A percentile compares a stretch with the other conserved stretches of the same genome.
Conservation (phyloP, 2,113 vertebrate genomes). For the Plecturocebus donacophilus region DNA sequence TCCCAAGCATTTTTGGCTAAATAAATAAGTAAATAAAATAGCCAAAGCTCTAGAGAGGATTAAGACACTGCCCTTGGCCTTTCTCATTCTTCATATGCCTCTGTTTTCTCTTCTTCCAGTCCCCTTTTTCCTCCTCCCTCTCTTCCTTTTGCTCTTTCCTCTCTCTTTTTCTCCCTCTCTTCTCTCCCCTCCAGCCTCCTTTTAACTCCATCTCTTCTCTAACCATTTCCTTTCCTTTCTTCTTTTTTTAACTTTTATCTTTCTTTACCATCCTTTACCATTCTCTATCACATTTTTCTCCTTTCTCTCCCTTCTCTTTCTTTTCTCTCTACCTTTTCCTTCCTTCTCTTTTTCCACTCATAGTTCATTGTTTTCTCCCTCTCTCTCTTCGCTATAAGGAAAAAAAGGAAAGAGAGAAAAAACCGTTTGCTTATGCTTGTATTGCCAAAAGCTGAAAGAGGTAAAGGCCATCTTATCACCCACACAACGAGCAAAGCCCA, state of each 20-base stretch:
- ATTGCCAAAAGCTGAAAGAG: background rate
- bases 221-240: constrained; percentile 54
- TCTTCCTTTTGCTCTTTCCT: too few species aligned
- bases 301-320: background rate
- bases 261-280: background rate
- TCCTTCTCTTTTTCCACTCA: background rate
- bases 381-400: background rate
- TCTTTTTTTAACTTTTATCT: background rate
- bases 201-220: constrained; percentile 73
- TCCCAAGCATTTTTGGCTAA: background rate
- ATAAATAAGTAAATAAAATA: background rate
- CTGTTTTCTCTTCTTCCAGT: background rate
- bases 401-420: background rate
- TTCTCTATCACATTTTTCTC: background rate
- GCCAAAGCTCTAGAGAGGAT: background rate
- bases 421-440: background rate
- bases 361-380: background rate
- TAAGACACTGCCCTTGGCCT: background rate
- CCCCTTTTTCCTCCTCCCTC: background rate
- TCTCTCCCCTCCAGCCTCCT: constrained; percentile 64
- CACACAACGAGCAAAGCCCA: background rate
- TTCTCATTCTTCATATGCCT: background rate
- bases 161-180: background rate
- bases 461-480: background rate
- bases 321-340: background rate